These are phyloP conservation scores for Malthinus flaveolus DNA, from an alignment of 2,888 invertebrate genomes.

Conservation along the genomic window DNA sequence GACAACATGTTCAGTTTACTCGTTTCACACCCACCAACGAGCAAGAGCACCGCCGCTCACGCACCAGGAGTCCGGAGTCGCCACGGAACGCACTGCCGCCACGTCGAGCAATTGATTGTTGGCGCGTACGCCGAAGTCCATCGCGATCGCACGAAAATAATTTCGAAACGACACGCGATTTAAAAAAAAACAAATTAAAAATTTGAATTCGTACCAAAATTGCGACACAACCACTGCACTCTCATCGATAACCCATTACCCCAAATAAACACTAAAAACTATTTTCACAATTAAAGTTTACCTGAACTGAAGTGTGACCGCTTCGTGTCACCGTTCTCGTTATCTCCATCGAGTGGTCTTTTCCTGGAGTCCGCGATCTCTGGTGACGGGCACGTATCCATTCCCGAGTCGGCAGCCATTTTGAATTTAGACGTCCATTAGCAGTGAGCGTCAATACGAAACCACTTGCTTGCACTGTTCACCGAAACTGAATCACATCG, in stretches of 20 bases:
- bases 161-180: slow-evolving; percentile 3
- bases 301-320: slow-evolving; percentile 90
- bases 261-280: background rate
- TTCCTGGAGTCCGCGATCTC: slow-evolving; percentile 90
- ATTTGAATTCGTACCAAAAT: background rate
- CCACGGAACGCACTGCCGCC: slow-evolving; percentile 27
- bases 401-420: slow-evolving; percentile 92
- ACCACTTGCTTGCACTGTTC: slow-evolving; percentile 31
- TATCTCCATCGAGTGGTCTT: slow-evolving; percentile 84
- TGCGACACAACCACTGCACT: background rate
- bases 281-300: slow-evolving; percentile 52
- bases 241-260: background rate
- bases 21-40: slow-evolving; percentile 26
- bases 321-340: slow-evolving; percentile 86
- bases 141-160: slow-evolving; percentile 12
- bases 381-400: slow-evolving; percentile 93
- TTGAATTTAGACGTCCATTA: slow-evolving; percentile 51
- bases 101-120: slow-evolving; percentile 30
- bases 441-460: slow-evolving; percentile 37
- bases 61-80: slow-evolving; percentile 29
- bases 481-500: slow-evolving; percentile 30
- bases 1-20: slow-evolving; percentile 27
- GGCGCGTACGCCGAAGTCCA: slow-evolving; percentile 25
- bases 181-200: background rate
- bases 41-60: slow-evolving; percentile 26